Conservation (phyloP, 2,888 invertebrate genomes). For the Salpingus planirostris region DNA sequence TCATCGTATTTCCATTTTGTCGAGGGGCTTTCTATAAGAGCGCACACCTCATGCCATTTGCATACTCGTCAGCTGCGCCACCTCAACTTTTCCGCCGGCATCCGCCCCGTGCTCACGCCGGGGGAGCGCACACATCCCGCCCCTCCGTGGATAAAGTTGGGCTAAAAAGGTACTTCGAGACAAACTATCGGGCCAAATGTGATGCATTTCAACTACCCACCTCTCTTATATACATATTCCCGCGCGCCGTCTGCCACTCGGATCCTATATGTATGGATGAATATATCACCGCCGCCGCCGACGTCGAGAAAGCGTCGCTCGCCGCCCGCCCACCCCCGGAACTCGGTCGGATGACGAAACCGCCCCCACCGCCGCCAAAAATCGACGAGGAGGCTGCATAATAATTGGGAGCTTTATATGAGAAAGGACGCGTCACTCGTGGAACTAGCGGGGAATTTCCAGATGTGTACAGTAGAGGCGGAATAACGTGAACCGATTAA, state of each 20-base stretch:
- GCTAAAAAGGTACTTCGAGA: conserved; percentile 40
- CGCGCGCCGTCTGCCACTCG: conserved; percentile 24
- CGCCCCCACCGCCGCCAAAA: too few species aligned
- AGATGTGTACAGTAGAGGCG: too few species aligned
- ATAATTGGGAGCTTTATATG: too few species aligned
- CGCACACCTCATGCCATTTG: conserved; percentile 39
- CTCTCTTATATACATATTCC: conserved; percentile 40
- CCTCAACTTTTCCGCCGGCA: conserved; percentile 44
- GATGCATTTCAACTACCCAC: conserved; percentile 40
- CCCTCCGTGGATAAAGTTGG: conserved; percentile 39
- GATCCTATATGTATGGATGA: conserved; percentile 31
- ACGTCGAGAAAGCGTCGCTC: too few species aligned
- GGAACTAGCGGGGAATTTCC: too few species aligned
- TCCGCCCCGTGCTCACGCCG: too few species aligned
- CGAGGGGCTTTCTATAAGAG: conserved; percentile 26
- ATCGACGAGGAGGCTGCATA: too few species aligned
- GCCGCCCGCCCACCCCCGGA: too few species aligned
- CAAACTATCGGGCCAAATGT: conserved; percentile 41
- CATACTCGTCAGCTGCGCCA: conserved; percentile 47
- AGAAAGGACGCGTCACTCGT: too few species aligned
- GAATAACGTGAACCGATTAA: too few species aligned
- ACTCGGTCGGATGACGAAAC: too few species aligned
- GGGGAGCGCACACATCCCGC: too few species aligned
- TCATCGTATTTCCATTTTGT: conserved; percentile 41
- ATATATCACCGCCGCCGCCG: conserved; percentile 32